phyloP scores from a whole-genome alignment of 2,113 vertebrate genomes.

The Pandion haliaetus region DNA sequence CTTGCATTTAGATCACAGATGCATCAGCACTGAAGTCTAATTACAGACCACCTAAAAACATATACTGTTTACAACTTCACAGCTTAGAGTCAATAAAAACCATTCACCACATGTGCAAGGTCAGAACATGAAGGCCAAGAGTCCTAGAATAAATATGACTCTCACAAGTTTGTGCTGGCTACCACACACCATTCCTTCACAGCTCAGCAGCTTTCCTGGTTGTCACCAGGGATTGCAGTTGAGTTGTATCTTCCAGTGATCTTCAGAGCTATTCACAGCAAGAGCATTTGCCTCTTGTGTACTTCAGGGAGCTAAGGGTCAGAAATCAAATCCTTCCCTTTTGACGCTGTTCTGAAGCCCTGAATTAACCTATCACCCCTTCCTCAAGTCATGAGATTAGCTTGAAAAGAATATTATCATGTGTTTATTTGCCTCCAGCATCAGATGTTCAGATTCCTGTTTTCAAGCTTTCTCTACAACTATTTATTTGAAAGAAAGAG shows the following conservation, averaged over 20 bases:
- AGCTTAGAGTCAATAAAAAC: background rate
- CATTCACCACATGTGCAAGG: rapidly evolving
- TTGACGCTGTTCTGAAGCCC: background rate
- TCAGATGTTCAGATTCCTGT: background rate
- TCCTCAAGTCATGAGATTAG: background rate
- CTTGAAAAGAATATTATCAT: background rate
- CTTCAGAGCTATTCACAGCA: background rate
- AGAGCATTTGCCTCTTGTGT: background rate
- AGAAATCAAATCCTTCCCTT: background rate
- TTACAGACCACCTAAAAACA: background rate
- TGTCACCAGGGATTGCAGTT: background rate
- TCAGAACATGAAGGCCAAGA: background rate
- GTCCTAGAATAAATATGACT: background rate
- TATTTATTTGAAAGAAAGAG: background rate
- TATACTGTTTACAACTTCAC: background rate
- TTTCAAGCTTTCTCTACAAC: background rate
- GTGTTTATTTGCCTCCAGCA: background rate
- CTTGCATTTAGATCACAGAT: background rate
- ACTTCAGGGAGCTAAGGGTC: background rate
- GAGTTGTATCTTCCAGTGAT: background rate
- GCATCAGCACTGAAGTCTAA: background rate
- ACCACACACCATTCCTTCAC: background rate
- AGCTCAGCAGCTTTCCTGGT: background rate
- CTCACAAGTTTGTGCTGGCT: background rate
- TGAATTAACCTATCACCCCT: background rate